Evolutionary conservation across 2,888 invertebrate species (phyloP).

Genomic region (Oegoconia quadripuncta): DNA sequence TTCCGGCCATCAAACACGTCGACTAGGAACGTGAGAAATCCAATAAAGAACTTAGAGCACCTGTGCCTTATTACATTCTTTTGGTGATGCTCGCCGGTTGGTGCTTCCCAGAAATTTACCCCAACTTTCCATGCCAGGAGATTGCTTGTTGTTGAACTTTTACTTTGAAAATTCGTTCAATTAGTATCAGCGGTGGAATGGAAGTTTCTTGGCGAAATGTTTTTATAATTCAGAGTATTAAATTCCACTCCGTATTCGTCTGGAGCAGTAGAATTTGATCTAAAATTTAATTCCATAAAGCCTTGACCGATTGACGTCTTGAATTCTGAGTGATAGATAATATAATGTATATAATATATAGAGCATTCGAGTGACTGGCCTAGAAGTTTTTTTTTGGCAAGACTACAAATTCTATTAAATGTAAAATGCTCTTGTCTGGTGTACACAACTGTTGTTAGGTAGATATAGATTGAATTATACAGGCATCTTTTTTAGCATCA

Average conservation of each 20-base stretch:
- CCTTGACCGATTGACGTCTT: neutral
- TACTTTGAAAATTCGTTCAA: slow-evolving; percentile 69
- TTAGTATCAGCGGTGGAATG: slow-evolving; percentile 60
- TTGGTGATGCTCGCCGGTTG: slow-evolving; percentile 61
- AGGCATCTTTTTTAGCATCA: too few species aligned
- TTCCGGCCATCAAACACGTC: slow-evolving; percentile 74
- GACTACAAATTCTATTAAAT: too few species aligned
- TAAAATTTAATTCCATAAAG: too few species aligned
- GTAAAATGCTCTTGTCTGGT: too few species aligned
- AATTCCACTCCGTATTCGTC: slow-evolving; percentile 33
- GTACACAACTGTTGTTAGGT: too few species aligned
- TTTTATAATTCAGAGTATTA: slow-evolving; percentile 49
- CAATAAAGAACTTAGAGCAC: slow-evolving; percentile 76
- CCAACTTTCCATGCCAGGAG: slow-evolving; percentile 67
- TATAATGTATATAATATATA: too few species aligned
- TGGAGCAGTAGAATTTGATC: slow-evolving; percentile 18
- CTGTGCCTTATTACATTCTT: slow-evolving; percentile 78
- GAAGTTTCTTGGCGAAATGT: slow-evolving; percentile 52
- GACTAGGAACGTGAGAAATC: slow-evolving; percentile 73
- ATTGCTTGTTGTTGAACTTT: slow-evolving; percentile 72
- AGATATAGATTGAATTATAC: too few species aligned
- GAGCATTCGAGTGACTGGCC: too few species aligned
- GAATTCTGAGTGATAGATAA: too few species aligned
- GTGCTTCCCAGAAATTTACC: slow-evolving; percentile 55
- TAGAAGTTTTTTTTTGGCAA: too few species aligned